These are phyloP conservation scores for Melinopterus prodromus DNA, from an alignment of 2,888 invertebrate genomes.

Conservation along the genomic window DNA sequence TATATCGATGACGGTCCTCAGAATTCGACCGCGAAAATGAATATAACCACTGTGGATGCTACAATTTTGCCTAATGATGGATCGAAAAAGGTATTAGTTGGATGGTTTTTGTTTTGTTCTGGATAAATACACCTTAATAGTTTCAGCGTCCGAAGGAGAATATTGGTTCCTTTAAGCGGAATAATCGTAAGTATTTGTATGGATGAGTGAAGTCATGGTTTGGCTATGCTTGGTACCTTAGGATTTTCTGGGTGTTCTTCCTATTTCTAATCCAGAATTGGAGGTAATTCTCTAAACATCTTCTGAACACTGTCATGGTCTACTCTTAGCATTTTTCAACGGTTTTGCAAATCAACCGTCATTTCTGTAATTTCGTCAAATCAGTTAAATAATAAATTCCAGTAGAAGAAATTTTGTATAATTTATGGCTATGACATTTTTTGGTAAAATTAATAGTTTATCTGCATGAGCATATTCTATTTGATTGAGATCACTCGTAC, in stretches of 20 bases:
- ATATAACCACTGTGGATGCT: constrained; percentile 72
- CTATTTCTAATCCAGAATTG: neutral
- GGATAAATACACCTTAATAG: neutral
- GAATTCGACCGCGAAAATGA: constrained; percentile 83
- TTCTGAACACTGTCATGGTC: neutral
- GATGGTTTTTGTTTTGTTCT: constrained; percentile 10
- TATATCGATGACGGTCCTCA: constrained; percentile 84
- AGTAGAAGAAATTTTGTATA: too few relatives aligned
- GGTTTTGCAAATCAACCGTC: too few relatives aligned
- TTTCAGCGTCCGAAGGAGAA: constrained; percentile 30
- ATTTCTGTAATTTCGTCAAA: too few relatives aligned
- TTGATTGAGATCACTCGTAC: too few relatives aligned
- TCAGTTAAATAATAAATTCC: too few relatives aligned
- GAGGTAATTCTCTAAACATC: neutral
- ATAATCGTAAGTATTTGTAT: constrained; percentile 26
- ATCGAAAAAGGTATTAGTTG: constrained; percentile 34
- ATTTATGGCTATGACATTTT: too few relatives aligned
- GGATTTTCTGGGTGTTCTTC: neutral
- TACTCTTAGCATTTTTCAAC: too few relatives aligned
- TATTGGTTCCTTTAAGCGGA: constrained; percentile 21
- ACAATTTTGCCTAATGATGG: constrained; percentile 49
- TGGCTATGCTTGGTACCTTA: neutral
- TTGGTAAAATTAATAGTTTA: too few relatives aligned
- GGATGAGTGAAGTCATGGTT: neutral
- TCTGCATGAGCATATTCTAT: too few relatives aligned